phyloP scores from a whole-genome alignment of 2,888 invertebrate species.

The Yponomeuta cagnagella region DNA sequence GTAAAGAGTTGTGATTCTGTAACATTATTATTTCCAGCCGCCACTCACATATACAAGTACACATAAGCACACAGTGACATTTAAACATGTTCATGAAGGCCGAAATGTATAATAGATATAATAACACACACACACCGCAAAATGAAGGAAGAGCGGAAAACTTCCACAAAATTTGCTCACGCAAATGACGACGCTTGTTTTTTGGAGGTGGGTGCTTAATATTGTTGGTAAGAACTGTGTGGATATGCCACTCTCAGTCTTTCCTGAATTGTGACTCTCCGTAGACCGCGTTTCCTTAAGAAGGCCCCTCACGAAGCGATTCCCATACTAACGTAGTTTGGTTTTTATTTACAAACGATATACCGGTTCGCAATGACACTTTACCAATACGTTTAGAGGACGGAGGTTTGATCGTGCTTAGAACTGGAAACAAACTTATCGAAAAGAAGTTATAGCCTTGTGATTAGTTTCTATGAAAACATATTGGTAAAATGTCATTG shows the following conservation, averaged over 20 bases:
- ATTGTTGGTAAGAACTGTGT: conserved; percentile 34
- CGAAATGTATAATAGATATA: conserved; percentile 38
- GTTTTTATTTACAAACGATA: no score
- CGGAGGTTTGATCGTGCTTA: no score
- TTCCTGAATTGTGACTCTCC: no score
- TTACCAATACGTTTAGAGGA: no score
- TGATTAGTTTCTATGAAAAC: no score
- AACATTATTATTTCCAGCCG: not conserved
- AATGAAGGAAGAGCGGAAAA: conserved; percentile 55
- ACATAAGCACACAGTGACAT: conserved; percentile 6
- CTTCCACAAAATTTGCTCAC: conserved; percentile 73
- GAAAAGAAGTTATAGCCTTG: no score
- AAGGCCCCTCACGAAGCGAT: no score
- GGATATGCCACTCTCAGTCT: conserved; percentile 35
- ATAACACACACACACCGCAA: conserved; percentile 23
- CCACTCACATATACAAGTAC: not conserved
- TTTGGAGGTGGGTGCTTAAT: conserved; percentile 69
- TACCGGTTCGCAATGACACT: no score
- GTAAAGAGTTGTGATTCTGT: not conserved
- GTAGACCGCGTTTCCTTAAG: no score
- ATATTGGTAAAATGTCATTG: no score
- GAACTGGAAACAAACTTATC: no score
- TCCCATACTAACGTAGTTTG: no score
- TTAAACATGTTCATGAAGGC: conserved; percentile 22
- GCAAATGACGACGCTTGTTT: conserved; percentile 74